Evolutionary conservation across 2,113 vertebrate species (phyloP).

Genomic region (Chamaea fasciata): DNA sequence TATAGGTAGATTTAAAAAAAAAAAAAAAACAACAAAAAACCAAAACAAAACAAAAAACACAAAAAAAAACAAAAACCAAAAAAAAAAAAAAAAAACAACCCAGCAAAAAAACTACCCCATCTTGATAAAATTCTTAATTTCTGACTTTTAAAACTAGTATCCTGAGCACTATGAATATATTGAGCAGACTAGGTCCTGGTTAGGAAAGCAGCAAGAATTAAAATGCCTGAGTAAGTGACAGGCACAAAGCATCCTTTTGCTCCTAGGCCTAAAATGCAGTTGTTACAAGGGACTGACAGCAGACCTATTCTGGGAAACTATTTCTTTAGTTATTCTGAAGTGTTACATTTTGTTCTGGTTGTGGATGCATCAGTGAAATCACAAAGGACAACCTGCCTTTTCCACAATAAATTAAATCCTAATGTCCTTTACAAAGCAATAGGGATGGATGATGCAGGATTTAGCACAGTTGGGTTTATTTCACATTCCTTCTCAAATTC

Average conservation of each 20-base stretch:
- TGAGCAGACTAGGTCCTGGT: background rate
- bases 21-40: too few relatives aligned
- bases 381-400: background rate
- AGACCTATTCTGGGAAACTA: background rate
- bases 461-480: background rate
- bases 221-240: background rate
- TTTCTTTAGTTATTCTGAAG: background rate
- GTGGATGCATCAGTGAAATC: background rate
- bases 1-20: background rate
- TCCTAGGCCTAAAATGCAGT: background rate
- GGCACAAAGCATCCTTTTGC: background rate
- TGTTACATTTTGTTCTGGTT: background rate
- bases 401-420: background rate
- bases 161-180: background rate
- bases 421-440: background rate
- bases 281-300: background rate
- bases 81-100: background rate
- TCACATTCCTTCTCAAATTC: background rate
- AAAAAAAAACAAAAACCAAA: background rate
- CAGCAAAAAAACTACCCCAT: fast-evolving
- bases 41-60: background rate
- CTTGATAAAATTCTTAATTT: background rate
- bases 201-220: background rate
- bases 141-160: background rate
- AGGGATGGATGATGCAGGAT: background rate